Evolutionary conservation across 1,140 invertebrate species (phyloP), one percentile per base, ranked within the genome.

Genomic region (Trichoplusia ni): DNA sequence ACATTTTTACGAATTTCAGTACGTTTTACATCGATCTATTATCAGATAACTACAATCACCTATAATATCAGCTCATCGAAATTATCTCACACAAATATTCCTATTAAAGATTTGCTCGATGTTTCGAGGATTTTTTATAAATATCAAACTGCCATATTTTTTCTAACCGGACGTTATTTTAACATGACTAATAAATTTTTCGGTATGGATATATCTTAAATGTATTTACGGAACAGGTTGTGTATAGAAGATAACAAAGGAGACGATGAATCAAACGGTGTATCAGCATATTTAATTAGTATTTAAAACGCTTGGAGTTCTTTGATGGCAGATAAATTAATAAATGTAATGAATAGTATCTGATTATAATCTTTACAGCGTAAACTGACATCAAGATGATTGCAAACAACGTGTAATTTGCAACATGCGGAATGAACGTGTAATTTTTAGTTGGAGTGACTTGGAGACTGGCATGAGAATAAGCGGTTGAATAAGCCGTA

Each of bases 401-500:
- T 69, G n/a, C n/a, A n/a, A 69, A 63, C 47, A 63, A 47, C 54
- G 61, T 54, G 42, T 16, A 35, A 59, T 54, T 60, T 60, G 49
- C 62, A 63, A 63, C 31, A 72, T 64, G 69, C 64, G 66, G 73
- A 75, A 75, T 60, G 42, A 59, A 54, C 66, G 62, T 40, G 61
- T 75, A 71, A 75, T 69, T 71, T 73, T 64, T 71, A 72, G n/a
- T n/a, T n/a, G n/a, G n/a, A n/a, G n/a, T n/a, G n/a, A n/a, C n/a
- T n/a, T n/a, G n/a, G n/a, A n/a, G n/a, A n/a, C 58, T 63, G 60
- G 51, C 60, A 27, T 70, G 69, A 53, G 67, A 63, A 69, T 60
- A 65, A 37, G 42, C 25, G 66, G 56, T 73, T 82, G 79, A 81
- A 67, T 79, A 78, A 79, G 47, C 31, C 44, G 42, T 16, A 56